Evolutionary conservation across 2,113 vertebrate genomes (phyloP).

Genomic region (Bujurquina vittata): DNA sequence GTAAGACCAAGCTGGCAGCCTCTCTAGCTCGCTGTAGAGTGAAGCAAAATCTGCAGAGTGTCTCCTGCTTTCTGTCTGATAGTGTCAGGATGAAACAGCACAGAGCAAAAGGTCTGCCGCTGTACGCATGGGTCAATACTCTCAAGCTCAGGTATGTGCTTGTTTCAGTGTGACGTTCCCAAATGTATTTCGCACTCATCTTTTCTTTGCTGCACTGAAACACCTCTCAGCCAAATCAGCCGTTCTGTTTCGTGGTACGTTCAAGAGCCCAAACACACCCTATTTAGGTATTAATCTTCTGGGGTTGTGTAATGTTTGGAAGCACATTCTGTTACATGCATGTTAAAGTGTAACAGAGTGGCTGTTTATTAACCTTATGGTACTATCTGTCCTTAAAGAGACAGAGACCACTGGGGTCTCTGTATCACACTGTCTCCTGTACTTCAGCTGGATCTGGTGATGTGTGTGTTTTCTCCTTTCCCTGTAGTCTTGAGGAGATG

Average conservation of each 20-base stretch:
- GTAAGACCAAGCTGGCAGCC: conserved; percentile 89
- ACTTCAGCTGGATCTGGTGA: neutral
- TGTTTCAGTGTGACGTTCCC: neutral
- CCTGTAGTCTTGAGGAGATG: conserved; percentile 84
- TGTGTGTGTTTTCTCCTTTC: neutral
- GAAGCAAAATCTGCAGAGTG: conserved; percentile 84
- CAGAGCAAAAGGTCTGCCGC: conserved; percentile 81
- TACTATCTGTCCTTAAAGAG: neutral
- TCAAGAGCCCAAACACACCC: neutral
- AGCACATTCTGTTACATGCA: neutral
- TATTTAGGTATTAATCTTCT: neutral
- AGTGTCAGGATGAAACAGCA: conserved; percentile 82
- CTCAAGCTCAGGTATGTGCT: conserved; percentile 83
- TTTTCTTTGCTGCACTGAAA: neutral
- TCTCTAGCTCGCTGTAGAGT: conserved; percentile 89
- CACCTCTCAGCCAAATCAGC: neutral
- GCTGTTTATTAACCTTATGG: neutral
- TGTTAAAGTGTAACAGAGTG: neutral
- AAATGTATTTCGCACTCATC: neutral
- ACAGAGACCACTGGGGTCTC: neutral
- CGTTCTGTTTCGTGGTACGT: neutral
- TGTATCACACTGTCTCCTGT: neutral
- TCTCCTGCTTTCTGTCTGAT: conserved; percentile 86
- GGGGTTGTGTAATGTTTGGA: neutral
- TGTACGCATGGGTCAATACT: conserved; percentile 90